Evolutionary conservation across 2,888 invertebrate genomes (phyloP).

Genomic region (Trachelus iudaicus): DNA sequence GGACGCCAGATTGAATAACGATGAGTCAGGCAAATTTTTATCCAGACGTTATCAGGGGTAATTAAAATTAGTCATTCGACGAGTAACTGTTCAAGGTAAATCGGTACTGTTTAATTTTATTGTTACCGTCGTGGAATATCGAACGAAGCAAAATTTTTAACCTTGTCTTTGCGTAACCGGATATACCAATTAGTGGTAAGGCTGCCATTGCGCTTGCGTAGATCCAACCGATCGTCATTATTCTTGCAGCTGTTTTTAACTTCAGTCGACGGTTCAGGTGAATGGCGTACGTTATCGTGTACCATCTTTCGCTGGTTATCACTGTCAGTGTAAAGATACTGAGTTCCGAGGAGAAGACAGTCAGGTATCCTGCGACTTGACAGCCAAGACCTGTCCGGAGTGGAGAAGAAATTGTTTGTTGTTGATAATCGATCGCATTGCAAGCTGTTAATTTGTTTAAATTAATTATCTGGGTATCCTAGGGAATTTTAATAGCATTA

Average conservation of each 20-base stretch:
- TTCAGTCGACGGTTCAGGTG: constrained; percentile 73
- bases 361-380: constrained; percentile 74
- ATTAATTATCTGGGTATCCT: no score
- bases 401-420: no score
- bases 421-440: no score
- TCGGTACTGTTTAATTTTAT: neutral
- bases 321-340: constrained; percentile 76
- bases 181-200: constrained; percentile 73
- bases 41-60: neutral
- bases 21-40: no score
- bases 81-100: no score
- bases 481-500: constrained; percentile 34
- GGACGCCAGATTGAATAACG: no score
- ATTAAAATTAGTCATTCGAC: neutral
- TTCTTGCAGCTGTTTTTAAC: constrained; percentile 69
- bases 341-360: constrained; percentile 73
- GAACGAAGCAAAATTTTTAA: constrained; percentile 23
- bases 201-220: constrained; percentile 70
- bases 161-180: constrained; percentile 73
- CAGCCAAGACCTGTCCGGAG: constrained; percentile 69
- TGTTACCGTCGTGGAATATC: neutral
- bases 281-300: constrained; percentile 72
- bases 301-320: constrained; percentile 73
- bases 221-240: constrained; percentile 73
- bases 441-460: no score